Evolutionary conservation across 1,140 invertebrate genomes (phyloP).

Genomic region (Venturia canescens): DNA sequence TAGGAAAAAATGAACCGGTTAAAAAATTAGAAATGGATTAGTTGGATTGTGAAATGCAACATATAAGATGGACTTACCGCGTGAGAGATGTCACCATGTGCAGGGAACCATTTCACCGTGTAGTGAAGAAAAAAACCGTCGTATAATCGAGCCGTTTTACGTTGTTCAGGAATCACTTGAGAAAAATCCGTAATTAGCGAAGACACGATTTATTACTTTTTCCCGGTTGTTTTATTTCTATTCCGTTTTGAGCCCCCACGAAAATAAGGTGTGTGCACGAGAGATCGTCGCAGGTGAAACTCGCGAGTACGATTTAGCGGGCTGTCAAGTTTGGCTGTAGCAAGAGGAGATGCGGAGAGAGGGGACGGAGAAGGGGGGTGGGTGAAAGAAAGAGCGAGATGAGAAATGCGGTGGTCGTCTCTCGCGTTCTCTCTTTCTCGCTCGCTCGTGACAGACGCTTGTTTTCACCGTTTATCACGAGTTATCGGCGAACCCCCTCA

Average conservation of each 20-base stretch:
- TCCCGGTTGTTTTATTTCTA: not conserved
- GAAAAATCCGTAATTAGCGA: not conserved
- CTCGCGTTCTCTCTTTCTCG: constrained; percentile 20
- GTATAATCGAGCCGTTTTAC: constrained; percentile 44
- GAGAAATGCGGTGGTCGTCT: not conserved
- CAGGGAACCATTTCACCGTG: constrained; percentile 53
- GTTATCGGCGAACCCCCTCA: not conserved
- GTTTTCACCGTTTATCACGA: constrained; percentile 40
- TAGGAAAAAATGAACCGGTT: too few species aligned
- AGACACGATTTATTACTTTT: not conserved
- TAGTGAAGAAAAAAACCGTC: constrained; percentile 32
- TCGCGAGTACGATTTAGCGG: constrained; percentile 20
- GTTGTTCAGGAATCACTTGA: constrained; percentile 41
- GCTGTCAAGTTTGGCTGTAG: constrained; percentile 33
- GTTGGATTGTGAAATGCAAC: not conserved
- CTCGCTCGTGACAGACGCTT: constrained; percentile 46
- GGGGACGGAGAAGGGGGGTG: not conserved
- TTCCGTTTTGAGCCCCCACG: not conserved
- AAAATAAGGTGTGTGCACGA: not conserved
- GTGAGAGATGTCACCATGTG: constrained; percentile 54
- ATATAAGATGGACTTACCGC: constrained; percentile 38
- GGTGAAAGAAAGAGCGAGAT: not conserved
- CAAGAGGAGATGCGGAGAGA: constrained; percentile 10
- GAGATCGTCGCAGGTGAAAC: constrained; percentile 26
- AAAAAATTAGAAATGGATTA: not conserved